These are phyloP conservation scores for Pangasius krempfi DNA, from an alignment of 2,797 vertebrate genomes.

Conservation along the genomic window DNA sequence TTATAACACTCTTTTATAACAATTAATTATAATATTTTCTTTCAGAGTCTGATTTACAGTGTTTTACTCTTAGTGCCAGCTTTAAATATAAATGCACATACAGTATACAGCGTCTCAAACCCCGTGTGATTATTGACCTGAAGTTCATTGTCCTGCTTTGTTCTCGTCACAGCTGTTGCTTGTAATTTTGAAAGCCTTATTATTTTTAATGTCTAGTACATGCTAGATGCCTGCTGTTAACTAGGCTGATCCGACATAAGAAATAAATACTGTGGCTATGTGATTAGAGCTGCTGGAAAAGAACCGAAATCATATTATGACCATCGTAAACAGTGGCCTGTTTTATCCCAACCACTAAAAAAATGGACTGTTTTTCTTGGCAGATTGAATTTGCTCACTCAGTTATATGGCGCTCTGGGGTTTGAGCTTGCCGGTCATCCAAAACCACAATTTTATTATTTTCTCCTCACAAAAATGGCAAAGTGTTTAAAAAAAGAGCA, in stretches of 20 bases:
- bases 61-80: neutral
- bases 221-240: neutral
- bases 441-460: conserved; percentile 40
- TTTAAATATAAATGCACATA: neutral
- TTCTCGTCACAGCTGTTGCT: conserved; percentile 18
- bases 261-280: neutral
- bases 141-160: conserved; percentile 3
- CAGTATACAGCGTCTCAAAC: neutral
- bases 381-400: neutral
- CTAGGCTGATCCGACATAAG: conserved; percentile 6
- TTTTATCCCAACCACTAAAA: neutral
- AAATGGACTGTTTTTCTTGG: conserved; percentile 12
- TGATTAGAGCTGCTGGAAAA: conserved; percentile 11
- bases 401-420: conserved; percentile 12
- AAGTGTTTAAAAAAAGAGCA: neutral
- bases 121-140: neutral
- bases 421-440: conserved; percentile 21
- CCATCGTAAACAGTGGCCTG: neutral
- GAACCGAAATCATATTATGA: conserved; percentile 2
- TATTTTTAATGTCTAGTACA: conserved; percentile 11
- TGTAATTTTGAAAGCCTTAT: neutral
- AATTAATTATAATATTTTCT: neutral
- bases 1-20: neutral
- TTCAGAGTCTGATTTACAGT: neutral
- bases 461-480: neutral